Percentiles rank a stretch among this genome's conserved stretches.
phyloP scores from a whole-genome alignment of 2,113 vertebrate genomes.

The Mormyrus iriodes region DNA sequence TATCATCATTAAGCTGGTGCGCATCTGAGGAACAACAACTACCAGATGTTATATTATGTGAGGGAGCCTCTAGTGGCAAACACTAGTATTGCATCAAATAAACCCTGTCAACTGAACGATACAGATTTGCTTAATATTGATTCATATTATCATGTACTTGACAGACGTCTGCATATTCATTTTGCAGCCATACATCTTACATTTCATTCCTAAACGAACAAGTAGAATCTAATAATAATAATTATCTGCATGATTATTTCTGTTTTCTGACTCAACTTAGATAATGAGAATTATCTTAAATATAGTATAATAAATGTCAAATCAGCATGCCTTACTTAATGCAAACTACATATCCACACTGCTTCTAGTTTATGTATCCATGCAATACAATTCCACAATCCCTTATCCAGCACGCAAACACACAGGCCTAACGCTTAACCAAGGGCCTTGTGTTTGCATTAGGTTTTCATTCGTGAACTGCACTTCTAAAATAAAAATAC shows the following conservation, averaged over 20 bases:
- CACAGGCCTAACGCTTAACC: not conserved
- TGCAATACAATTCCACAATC: not conserved
- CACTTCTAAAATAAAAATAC: too few relatives aligned
- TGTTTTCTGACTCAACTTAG: not conserved
- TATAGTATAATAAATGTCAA: not conserved
- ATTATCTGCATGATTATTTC: not conserved
- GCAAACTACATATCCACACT: not conserved
- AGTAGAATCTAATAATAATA: not conserved
- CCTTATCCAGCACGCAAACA: not conserved
- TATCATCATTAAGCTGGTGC: not conserved
- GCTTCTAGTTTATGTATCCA: not conserved
- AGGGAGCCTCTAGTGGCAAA: conserved; percentile 16
- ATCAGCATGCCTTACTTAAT: not conserved
- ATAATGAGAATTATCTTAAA: not conserved
- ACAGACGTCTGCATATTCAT: not conserved
- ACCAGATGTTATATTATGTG: not conserved
- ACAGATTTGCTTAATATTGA: not conserved
- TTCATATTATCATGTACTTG: not conserved
- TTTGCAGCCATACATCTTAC: not conserved
- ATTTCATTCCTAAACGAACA: not conserved
- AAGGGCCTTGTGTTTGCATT: too few relatives aligned
- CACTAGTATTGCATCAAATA: not conserved
- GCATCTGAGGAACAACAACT: not conserved
- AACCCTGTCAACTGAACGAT: not conserved
- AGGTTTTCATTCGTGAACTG: too few relatives aligned